A percentile compares a stretch with the other conserved stretches of the same genome.
phyloP scores from a whole-genome alignment of 2,888 invertebrate species.

The Idaea dimidiata region DNA sequence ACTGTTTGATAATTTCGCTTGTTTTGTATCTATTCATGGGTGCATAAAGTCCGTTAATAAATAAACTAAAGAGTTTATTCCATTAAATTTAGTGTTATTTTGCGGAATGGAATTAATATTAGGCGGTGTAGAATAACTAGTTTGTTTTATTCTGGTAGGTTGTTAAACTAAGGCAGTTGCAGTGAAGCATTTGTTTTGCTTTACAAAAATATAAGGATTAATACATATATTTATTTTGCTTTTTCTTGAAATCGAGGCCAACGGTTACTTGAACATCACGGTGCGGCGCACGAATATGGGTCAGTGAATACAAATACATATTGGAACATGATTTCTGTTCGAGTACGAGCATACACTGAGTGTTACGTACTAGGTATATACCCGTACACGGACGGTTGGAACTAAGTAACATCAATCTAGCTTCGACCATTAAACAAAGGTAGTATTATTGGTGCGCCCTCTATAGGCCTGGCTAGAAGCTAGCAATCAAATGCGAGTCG shows the following conservation, averaged over 20 bases:
- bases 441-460: slow-evolving; percentile 1
- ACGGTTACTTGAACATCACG: background rate
- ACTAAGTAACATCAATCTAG: background rate
- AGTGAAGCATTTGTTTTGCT: background rate
- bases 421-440: slow-evolving; percentile 4
- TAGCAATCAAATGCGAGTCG: slow-evolving; percentile 22
- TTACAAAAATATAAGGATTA: background rate
- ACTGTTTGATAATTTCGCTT: slow-evolving; percentile 23
- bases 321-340: background rate
- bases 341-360: background rate
- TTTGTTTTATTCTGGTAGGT: background rate
- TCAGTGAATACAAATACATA: slow-evolving; percentile 7
- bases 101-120: background rate
- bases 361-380: background rate
- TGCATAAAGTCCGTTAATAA: slow-evolving; percentile 7
- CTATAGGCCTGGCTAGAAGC: slow-evolving; percentile 7
- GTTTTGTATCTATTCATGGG: slow-evolving; percentile 19
- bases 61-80: slow-evolving; percentile 3
- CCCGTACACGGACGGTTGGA: background rate
- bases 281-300: background rate
- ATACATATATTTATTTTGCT: background rate
- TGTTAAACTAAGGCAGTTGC: background rate
- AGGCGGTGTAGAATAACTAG: background rate
- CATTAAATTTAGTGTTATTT: background rate
- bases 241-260: slow-evolving; percentile 5